These are phyloP conservation scores for Melanchra persicariae DNA, from an alignment of 2,888 invertebrate species.

Conservation along the genomic window DNA sequence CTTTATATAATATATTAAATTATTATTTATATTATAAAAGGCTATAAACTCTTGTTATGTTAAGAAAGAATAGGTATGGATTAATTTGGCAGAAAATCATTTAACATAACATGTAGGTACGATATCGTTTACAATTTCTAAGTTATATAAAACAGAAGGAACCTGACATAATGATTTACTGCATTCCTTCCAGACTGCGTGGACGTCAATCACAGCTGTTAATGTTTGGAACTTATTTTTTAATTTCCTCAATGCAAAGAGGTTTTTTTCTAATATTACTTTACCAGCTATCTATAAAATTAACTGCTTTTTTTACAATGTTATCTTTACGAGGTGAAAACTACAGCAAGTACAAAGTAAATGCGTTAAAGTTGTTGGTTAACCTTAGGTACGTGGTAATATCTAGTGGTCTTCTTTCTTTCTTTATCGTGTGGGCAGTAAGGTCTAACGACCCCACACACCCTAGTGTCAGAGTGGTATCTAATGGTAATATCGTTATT, in stretches of 20 bases:
- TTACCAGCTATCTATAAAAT: conserved; percentile 12
- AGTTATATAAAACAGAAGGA: conserved; percentile 36
- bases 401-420: too few species aligned
- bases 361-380: conserved; percentile 42
- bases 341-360: conserved; percentile 57
- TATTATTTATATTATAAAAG: too few species aligned
- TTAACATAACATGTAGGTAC: conserved; percentile 9
- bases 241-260: conserved; percentile 22
- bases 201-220: conserved; percentile 44
- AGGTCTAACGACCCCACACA: too few species aligned
- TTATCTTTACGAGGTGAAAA: conserved; percentile 63
- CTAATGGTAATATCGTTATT: conserved; percentile 44
- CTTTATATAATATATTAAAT: too few species aligned
- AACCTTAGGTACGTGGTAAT: too few species aligned
- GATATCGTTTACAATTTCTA: conserved; percentile 4
- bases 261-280: conserved; percentile 10
- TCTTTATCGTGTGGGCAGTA: too few species aligned
- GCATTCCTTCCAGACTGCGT: conserved; percentile 38
- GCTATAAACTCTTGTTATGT: conserved; percentile 15
- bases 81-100: conserved; percentile 38
- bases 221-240: conserved; percentile 9
- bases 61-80: conserved; percentile 25
- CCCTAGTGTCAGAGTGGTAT: conserved; percentile 47
- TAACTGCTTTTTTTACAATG: conserved; percentile 18
- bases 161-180: conserved; percentile 27